Percentiles rank a stretch among this genome's conserved stretches.
phyloP scores from a whole-genome alignment of 2,888 invertebrate genomes.

The Brachylomia viminalis region DNA sequence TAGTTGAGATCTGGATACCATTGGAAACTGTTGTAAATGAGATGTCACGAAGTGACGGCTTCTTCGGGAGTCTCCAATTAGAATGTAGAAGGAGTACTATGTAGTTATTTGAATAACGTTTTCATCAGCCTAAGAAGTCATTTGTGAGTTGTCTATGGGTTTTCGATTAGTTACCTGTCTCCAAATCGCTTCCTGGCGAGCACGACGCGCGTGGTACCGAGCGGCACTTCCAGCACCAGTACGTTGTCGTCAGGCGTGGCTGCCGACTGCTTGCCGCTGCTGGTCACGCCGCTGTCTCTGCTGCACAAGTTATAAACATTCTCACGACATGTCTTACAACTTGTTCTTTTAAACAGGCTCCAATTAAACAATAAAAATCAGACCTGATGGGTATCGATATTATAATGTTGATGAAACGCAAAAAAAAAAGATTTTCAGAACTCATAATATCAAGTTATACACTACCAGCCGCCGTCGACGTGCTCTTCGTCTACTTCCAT shows the following conservation, averaged over 20 bases:
- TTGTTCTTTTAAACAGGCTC: not conserved
- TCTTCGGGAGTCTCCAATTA: not conserved
- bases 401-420: too few relatives aligned
- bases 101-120: not conserved
- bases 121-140: not conserved
- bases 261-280: constrained; percentile 52
- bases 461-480: too few relatives aligned
- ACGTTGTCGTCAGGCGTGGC: constrained; percentile 92
- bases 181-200: constrained; percentile 92
- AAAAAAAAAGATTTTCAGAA: too few relatives aligned
- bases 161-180: constrained; percentile 74
- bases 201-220: constrained; percentile 92
- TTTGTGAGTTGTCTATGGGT: not conserved
- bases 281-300: constrained; percentile 47
- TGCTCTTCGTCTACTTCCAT: too few relatives aligned
- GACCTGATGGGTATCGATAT: not conserved
- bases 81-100: not conserved
- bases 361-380: not conserved
- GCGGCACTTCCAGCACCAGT: constrained; percentile 95
- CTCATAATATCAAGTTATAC: too few relatives aligned
- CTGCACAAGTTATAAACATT: not conserved
- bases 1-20: constrained; percentile 92
- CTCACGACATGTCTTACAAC: not conserved
- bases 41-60: not conserved
- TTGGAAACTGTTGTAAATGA: not conserved